Percentiles rank a stretch among this genome's conserved stretches.
Conservation (phyloP, 2,797 vertebrate species). For the Orientallactaga sibirica region DNA sequence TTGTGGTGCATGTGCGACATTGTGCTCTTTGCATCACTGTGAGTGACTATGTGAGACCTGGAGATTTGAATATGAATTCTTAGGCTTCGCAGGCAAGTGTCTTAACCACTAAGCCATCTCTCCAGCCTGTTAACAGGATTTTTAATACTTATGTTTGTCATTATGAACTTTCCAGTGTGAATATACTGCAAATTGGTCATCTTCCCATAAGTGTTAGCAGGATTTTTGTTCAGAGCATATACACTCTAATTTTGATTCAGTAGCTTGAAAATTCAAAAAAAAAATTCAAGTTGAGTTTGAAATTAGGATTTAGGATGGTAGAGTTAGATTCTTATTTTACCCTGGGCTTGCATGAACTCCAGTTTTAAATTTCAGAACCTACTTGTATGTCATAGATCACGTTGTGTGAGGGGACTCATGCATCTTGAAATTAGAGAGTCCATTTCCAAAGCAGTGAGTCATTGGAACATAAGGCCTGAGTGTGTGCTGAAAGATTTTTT, state of each 20-base stretch:
- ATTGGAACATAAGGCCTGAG: neutral
- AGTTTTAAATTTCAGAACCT: slow-evolving; percentile 32
- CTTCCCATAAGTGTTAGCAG: neutral
- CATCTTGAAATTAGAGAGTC: neutral
- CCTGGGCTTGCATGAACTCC: neutral
- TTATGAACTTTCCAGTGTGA: too few species aligned
- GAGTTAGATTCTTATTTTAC: slow-evolving; percentile 14
- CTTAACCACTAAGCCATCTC: too few species aligned
- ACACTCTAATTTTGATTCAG: neutral
- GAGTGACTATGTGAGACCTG: too few species aligned
- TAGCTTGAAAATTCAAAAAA: neutral
- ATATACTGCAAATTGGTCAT: too few species aligned
- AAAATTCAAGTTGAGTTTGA: slow-evolving; percentile 53
- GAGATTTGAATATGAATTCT: too few species aligned
- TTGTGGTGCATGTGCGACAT: too few species aligned
- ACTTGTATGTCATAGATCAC: neutral
- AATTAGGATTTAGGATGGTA: neutral
- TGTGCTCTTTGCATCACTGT: too few species aligned
- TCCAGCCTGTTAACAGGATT: neutral
- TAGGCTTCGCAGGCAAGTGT: too few species aligned
- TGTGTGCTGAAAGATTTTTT: neutral
- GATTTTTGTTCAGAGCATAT: slow-evolving; percentile 9
- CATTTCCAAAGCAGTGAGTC: neutral
- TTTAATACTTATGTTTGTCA: too few species aligned
- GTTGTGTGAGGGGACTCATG: neutral